Base-by-base conservation (phyloP, 1,140 invertebrate genomes). In the Lepidurus apus region DNA sequence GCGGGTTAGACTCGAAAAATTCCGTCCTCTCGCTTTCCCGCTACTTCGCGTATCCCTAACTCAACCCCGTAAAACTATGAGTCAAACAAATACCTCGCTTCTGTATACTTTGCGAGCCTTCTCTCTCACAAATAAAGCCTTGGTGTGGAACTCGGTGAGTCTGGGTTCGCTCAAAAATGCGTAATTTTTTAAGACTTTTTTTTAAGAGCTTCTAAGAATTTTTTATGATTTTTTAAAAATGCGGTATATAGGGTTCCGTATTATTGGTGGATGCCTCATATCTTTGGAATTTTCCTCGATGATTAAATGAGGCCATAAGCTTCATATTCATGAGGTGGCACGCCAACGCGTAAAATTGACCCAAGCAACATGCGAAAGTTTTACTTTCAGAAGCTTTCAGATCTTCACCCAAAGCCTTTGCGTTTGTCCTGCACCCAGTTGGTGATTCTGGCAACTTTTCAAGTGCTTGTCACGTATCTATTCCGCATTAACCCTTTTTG, bases 41-140 rank as follows among this genome's bases (percentile, higher is more conserved):
- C 53, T 9, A 21, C n/a, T 65, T 65, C 21, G 53, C 53, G 13
- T 65, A n/a, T 65, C 21, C 53, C 21, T 7, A 65, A 21, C 53
- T 65, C 53, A 13, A 17, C 21, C 53, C 13, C 53, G 53, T 17
- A 65, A 65, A 34, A 34, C 34, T 34, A 34, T 4, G 21, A 65
- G 53, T 65, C 53, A 65, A 65, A 65, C 53, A 65, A 65, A 65
- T 21, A 17, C 53, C 53, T 21, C 21, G 53, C 53, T 65, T 65
- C n/a, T 65, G 53, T 65, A 65, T 65, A 65, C 21, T 65, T 65
- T 1, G 53, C 21, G 53, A n/a, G 53, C 13, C 53, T 65, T 13
- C 17, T 7, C 8, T 7, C 53, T 21, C 21, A 65, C 53, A 65
- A 9, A 65, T 17, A 21, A 9, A 65, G 21, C 53, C 34, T 34